Conservation (phyloP, 2,797 vertebrate genomes). For the Steatocranus sp. region DNA sequence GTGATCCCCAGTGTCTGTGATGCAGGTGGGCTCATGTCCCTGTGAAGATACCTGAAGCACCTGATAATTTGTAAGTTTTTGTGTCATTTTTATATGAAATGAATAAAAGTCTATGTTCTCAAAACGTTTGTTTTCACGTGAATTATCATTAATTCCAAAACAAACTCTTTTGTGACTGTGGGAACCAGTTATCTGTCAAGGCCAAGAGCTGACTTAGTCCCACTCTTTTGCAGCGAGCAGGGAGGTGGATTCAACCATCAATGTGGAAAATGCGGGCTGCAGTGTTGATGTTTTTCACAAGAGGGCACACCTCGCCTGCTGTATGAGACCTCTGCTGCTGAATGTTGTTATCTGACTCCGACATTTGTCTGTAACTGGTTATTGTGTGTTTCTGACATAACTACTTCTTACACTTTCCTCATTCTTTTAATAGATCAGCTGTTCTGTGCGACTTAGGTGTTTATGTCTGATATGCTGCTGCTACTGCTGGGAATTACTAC, state of each 20-base stretch:
- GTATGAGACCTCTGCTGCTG: not conserved
- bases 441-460: not conserved
- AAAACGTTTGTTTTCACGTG: not conserved
- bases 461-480: not conserved
- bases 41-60: constrained; percentile 59
- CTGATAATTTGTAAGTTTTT: constrained; percentile 41
- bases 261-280: not conserved
- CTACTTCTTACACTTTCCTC: not conserved
- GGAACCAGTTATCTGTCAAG: not conserved
- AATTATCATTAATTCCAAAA: not conserved
- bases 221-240: not conserved
- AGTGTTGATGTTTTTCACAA: constrained; percentile 38
- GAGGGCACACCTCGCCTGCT: constrained; percentile 24
- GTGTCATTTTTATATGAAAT: constrained; percentile 69
- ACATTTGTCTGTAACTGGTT: not conserved
- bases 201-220: rapidly evolving
- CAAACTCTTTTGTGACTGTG: not conserved
- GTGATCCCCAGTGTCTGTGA: not conserved
- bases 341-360: not conserved
- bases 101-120: constrained; percentile 70
- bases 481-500: not conserved
- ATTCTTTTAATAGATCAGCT: not conserved
- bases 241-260: not conserved
- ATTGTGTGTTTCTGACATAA: not conserved
- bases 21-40: constrained; percentile 40